These are phyloP conservation scores for Enteromius trimaculatus DNA, from an alignment of 2,797 vertebrate genomes.

Conservation along the genomic window DNA sequence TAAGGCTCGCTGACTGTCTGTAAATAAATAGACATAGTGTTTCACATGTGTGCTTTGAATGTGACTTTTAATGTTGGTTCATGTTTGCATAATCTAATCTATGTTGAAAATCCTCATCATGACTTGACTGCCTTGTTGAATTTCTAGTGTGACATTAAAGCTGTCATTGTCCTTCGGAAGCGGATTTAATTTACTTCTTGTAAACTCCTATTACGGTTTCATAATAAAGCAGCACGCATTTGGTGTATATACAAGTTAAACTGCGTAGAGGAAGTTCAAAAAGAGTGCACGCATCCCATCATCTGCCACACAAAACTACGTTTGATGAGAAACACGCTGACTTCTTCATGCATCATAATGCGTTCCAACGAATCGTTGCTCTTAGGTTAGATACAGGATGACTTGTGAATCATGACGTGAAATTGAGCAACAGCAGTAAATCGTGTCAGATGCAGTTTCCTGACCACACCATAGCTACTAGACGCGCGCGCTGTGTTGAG, in stretches of 20 bases:
- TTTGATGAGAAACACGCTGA: neutral
- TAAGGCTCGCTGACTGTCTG: neutral
- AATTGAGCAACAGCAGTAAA: neutral
- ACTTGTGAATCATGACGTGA: neutral
- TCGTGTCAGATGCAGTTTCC: neutral
- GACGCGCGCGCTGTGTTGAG: neutral
- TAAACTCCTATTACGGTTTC: neutral
- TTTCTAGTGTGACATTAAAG: neutral
- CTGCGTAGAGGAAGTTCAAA: neutral
- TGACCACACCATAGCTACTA: neutral
- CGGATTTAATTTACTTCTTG: neutral
- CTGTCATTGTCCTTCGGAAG: neutral
- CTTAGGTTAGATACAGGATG: neutral
- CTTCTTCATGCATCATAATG: neutral
- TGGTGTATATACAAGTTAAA: neutral
- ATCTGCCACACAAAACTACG: neutral
- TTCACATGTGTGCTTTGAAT: neutral
- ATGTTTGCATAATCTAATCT: neutral
- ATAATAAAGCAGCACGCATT: neutral
- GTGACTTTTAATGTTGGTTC: neutral
- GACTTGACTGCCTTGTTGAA: neutral
- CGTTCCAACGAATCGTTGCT: neutral
- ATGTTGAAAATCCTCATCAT: neutral
- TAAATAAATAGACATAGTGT: slow-evolving; percentile 10
- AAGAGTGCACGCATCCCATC: neutral